phyloP scores from a whole-genome alignment of 2,113 vertebrate genomes.

The Ailurus styani region DNA sequence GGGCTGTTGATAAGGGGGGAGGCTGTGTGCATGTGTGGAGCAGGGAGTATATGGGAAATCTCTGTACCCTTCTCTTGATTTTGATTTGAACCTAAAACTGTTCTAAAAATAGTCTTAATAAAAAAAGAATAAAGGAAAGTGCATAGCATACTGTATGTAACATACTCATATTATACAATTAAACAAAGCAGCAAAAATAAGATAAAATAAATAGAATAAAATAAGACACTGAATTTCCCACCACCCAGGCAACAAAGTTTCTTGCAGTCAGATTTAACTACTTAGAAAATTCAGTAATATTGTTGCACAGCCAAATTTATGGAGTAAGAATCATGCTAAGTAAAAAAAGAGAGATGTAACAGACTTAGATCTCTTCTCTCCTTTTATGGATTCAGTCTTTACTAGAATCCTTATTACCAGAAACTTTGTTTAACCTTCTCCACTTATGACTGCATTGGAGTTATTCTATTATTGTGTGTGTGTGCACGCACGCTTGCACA shows the following conservation, averaged over 20 bases:
- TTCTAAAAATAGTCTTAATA: neutral
- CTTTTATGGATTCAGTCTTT: neutral
- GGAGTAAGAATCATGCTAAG: neutral
- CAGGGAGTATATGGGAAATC: neutral
- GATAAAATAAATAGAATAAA: neutral
- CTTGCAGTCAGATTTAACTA: neutral
- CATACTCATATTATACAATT: neutral
- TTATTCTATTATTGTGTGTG: neutral
- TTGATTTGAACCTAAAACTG: neutral
- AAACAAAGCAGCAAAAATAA: neutral
- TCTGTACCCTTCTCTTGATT: neutral
- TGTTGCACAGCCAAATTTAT: neutral
- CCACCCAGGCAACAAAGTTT: neutral
- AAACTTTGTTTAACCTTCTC: neutral
- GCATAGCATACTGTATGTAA: neutral
- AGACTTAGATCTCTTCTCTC: neutral
- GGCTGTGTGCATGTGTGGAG: neutral
- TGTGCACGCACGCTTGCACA: no score
- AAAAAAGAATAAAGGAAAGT: neutral
- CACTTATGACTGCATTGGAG: neutral
- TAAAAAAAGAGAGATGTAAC: neutral
- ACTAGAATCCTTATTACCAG: neutral
- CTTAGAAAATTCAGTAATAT: neutral
- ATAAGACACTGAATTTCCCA: neutral
- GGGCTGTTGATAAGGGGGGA: neutral